phyloP scores from a whole-genome alignment of 2,797 vertebrate genomes.

The Typhlichthys subterraneus region DNA sequence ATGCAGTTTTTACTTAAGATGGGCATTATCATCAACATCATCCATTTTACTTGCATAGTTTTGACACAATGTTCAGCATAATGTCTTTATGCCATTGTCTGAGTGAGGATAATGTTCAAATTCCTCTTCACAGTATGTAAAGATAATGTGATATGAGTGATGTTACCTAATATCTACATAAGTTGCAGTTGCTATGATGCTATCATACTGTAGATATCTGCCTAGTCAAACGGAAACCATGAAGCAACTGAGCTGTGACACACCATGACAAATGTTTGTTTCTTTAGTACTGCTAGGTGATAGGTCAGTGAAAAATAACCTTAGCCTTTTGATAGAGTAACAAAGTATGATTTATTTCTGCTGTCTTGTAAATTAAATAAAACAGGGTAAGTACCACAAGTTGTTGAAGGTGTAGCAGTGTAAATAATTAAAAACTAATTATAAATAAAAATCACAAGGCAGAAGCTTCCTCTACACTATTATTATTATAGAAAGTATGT shows the following conservation, averaged over 20 bases:
- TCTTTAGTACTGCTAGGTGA: slow-evolving; percentile 3
- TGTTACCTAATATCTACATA: slow-evolving; percentile 16
- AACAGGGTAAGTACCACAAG: too few species aligned
- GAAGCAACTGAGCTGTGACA: slow-evolving; percentile 26
- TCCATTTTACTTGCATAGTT: too few species aligned
- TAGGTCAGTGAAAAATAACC: neutral
- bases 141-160: slow-evolving; percentile 17
- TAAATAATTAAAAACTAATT: neutral
- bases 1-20: too few species aligned
- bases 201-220: slow-evolving; percentile 35
- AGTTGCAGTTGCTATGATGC: neutral
- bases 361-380: too few species aligned
- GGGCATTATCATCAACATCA: neutral
- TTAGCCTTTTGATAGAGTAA: neutral
- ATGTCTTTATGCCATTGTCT: neutral
- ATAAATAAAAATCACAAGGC: too few species aligned
- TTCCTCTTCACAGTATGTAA: slow-evolving; percentile 9
- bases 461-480: neutral
- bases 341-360: too few species aligned
- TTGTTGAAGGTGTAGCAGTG: neutral
- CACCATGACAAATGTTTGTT: slow-evolving; percentile 44
- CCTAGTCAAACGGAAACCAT: slow-evolving; percentile 52
- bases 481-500: neutral
- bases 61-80: too few species aligned
- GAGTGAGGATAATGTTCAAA: neutral